Evolutionary conservation across 2,113 vertebrate species (phyloP).

Genomic region (Thamnaconus septentrionalis): DNA sequence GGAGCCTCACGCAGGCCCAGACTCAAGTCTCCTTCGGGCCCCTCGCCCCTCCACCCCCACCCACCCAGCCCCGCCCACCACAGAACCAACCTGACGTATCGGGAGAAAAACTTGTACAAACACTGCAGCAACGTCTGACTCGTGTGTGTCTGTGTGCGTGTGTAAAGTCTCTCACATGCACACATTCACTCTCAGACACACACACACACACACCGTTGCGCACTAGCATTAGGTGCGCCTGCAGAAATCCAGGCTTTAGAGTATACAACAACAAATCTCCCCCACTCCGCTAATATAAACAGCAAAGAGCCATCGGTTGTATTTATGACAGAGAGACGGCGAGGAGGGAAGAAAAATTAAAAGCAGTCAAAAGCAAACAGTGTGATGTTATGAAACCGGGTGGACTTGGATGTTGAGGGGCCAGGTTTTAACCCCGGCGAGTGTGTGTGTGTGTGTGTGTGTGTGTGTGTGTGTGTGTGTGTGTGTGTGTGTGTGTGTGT

Average conservation of each 20-base stretch:
- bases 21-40: constrained; percentile 44
- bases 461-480: constrained; percentile 3
- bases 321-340: constrained; percentile 16
- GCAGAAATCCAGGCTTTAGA: constrained; percentile 11
- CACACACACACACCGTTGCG: constrained; percentile 8
- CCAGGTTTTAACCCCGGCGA: too few relatives aligned
- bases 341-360: not conserved
- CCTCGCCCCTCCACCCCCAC: constrained; percentile 19
- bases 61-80: constrained; percentile 17
- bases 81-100: constrained; percentile 24
- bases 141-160: not conserved
- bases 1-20: constrained; percentile 22
- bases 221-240: constrained; percentile 20
- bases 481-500: constrained; percentile 1
- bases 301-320: constrained; percentile 16
- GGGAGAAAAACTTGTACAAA: constrained; percentile 56
- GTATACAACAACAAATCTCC: constrained; percentile 41
- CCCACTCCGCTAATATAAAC: constrained; percentile 31
- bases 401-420: too few relatives aligned
- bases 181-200: too few relatives aligned
- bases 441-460: not conserved
- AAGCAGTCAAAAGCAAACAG: constrained; percentile 8
- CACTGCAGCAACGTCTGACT: constrained; percentile 37
- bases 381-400: constrained; percentile 10
- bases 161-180: constrained; percentile 7